These are phyloP conservation scores for Empidonax alnorum DNA, from an alignment of 2,113 vertebrate species.

Conservation along the genomic window DNA sequence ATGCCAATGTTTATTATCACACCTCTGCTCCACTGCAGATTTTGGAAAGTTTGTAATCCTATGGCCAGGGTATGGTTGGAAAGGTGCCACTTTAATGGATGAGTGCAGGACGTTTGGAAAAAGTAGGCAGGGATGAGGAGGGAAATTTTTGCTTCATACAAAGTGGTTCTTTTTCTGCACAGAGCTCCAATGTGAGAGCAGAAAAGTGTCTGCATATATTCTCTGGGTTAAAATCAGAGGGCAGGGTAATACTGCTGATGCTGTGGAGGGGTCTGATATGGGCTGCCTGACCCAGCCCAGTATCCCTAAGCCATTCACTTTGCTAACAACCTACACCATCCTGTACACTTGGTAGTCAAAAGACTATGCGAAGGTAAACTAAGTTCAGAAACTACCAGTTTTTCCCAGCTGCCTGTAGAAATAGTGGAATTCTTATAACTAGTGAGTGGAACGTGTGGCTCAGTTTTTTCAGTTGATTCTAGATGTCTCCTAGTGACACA, in stretches of 20 bases:
- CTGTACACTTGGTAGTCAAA: background rate
- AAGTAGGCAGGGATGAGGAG: background rate
- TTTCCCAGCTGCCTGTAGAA: background rate
- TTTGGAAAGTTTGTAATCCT: background rate
- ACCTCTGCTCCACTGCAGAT: background rate
- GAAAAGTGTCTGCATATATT: background rate
- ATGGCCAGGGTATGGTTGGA: rapidly evolving
- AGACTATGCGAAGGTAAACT: background rate
- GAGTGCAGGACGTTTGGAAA: background rate
- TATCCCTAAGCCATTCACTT: background rate
- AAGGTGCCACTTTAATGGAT: background rate
- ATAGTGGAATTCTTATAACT: background rate
- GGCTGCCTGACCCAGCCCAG: background rate
- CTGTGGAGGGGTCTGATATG: background rate
- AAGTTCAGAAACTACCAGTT: background rate
- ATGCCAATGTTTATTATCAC: background rate
- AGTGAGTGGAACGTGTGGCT: background rate
- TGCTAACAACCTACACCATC: background rate
- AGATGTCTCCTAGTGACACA: background rate
- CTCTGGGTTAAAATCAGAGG: background rate
- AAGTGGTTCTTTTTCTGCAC: background rate
- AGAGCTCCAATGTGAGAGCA: background rate
- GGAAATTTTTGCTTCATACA: background rate
- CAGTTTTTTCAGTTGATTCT: background rate
- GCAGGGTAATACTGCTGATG: background rate